Base-by-base conservation (phyloP, 2,797 vertebrate species). In the Chrysocyon brachyurus region DNA sequence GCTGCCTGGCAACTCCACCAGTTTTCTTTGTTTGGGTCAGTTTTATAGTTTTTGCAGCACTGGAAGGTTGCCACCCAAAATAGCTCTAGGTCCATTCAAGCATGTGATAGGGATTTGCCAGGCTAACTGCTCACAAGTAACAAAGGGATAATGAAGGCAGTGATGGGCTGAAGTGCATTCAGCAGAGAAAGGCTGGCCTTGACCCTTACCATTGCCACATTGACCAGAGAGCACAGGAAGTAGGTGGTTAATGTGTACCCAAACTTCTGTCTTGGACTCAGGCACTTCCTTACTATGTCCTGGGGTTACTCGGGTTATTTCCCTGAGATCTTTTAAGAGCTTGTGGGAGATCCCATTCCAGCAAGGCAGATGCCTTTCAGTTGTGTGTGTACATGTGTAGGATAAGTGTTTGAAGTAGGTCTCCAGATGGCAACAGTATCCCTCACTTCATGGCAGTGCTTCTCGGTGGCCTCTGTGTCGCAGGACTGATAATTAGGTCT, bases 11-110 rank as follows among this genome's bases (percentile, higher is more conserved):
- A 91, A 31, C 86, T 92, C 56, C 52, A 12, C 40, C 72, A 2
- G 2, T 96, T 97, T 75, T 89, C 93, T 94, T 95, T 94, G 83
- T 91, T 94, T 91, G 87, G 59, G 61, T 94, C 84, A 95, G 88
- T 93, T 92, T 96, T 87, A 84, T 63, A 77, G 81, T 93, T 77
- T 96, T 57, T 95, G 81, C 6, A 88, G 78, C 95, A 75, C 33
- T 68, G 40, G 83, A 96, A 86, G 57, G 7, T 68, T 70, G 68
- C 66, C 46, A 81, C 31, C 94, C 59, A 61, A 64, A 87, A 61
- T 57, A 89, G 63, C 19, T 52, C 28, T 15, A 6, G 36, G 63
- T 91, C 24, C 24, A 14, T 52, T 88, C 19, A 64, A 61, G 14
- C 49, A 5, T 63, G 24, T 91, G 78, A 28, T 90, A 10, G 3